Conservation (phyloP, 2,113 vertebrate species). For the Podocnemis expansa region DNA sequence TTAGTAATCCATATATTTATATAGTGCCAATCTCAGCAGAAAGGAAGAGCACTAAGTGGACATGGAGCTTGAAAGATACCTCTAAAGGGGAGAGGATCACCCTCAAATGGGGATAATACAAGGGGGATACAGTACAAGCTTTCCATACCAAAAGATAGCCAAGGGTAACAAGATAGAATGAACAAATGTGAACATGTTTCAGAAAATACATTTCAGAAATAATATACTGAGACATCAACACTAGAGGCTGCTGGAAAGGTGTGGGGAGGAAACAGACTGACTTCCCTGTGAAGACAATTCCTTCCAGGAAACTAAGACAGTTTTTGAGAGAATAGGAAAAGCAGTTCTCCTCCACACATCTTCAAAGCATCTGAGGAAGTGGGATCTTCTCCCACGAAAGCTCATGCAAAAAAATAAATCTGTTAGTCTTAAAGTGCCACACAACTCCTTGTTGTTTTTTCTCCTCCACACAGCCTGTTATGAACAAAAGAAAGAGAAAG, state of each 20-base stretch:
- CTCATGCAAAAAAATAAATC: too few relatives aligned
- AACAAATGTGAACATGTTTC: background rate
- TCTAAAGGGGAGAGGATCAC: background rate
- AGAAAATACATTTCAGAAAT: background rate
- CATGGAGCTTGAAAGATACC: background rate
- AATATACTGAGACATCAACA: background rate
- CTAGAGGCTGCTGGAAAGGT: background rate
- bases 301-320: background rate
- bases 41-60: background rate
- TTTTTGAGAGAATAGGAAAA: background rate
- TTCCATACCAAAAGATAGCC: background rate
- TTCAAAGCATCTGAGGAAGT: too few relatives aligned
- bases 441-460: too few relatives aligned
- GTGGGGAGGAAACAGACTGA: background rate
- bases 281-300: background rate
- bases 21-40: background rate
- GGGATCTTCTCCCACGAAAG: too few relatives aligned
- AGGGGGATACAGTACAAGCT: background rate
- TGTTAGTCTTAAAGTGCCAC: too few relatives aligned
- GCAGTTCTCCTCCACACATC: background rate
- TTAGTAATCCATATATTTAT: background rate
- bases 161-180: background rate
- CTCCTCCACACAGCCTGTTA: background rate
- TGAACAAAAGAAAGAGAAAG: background rate
- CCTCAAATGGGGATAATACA: background rate